Evolutionary conservation across 2,888 invertebrate genomes (phyloP).

Genomic region (Linnaemya vulpina): DNA sequence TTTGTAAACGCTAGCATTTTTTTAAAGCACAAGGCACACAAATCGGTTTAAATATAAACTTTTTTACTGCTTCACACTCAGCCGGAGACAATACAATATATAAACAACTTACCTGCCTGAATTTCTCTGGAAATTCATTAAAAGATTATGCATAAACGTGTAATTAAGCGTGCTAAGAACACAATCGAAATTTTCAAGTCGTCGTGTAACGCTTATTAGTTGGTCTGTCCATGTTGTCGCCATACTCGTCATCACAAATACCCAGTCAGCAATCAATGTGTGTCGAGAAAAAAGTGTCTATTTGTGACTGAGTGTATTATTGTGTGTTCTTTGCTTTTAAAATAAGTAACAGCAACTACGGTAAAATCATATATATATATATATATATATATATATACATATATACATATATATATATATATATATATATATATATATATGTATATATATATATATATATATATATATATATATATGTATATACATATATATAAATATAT

Average conservation of each 20-base stretch:
- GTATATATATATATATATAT: background rate
- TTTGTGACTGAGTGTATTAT: conserved; percentile 17
- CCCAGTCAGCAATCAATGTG: conserved; percentile 46
- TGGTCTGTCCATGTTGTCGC: background rate
- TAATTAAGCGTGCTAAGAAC: conserved; percentile 15
- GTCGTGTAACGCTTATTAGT: background rate
- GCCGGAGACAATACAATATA: conserved; percentile 27
- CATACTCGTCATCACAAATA: conserved; percentile 33
- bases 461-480: background rate
- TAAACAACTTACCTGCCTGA: background rate
- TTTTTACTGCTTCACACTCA: background rate
- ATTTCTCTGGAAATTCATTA: conserved; percentile 12
- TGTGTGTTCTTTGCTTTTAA: conserved; percentile 16
- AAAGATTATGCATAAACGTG: background rate
- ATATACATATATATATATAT: background rate
- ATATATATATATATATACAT: background rate
- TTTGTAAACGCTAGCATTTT: conserved; percentile 60
- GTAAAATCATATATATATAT: conserved; percentile 2
- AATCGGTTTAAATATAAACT: conserved; percentile 18
- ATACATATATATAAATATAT: background rate
- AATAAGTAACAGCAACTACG: conserved; percentile 45
- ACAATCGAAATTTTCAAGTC: conserved; percentile 16
- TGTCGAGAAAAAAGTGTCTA: conserved; percentile 56
- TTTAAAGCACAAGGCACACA: conserved; percentile 34
- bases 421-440: background rate